Conservation (phyloP, 1,140 invertebrate species). For the Ceratosolen fusciceps region DNA sequence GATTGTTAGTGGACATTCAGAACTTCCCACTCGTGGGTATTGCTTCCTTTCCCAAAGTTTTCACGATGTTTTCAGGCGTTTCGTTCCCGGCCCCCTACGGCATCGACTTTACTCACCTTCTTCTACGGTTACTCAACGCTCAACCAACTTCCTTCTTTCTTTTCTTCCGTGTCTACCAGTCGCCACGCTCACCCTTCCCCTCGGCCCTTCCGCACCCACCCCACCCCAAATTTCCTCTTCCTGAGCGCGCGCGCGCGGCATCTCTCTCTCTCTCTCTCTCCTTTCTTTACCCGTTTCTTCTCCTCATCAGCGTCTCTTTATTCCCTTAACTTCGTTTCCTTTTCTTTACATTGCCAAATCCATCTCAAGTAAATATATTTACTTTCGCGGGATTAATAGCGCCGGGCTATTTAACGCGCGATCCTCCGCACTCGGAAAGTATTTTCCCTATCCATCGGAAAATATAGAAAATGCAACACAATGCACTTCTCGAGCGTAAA, state of each 20-base stretch:
- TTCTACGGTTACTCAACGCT: constrained; percentile 28
- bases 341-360: neutral
- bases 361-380: neutral
- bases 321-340: neutral
- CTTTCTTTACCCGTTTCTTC: too few relatives aligned
- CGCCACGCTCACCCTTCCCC: neutral
- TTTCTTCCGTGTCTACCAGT: neutral
- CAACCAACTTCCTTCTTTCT: constrained; percentile 33
- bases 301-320: too few relatives aligned
- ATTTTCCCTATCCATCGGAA: neutral
- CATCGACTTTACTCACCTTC: neutral
- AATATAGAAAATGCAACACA: neutral
- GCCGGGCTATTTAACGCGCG: too few relatives aligned
- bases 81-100: constrained; percentile 31
- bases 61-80: constrained; percentile 55
- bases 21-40: constrained; percentile 60
- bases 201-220: too few relatives aligned
- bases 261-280: too few relatives aligned
- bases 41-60: constrained; percentile 52
- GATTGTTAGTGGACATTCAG: constrained; percentile 62
- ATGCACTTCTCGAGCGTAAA: neutral
- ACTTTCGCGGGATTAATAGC: too few relatives aligned
- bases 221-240: too few relatives aligned
- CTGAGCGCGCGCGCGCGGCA: neutral
- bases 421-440: neutral